phyloP scores from a whole-genome alignment of 2,797 vertebrate genomes.

The Octomys mimax region DNA sequence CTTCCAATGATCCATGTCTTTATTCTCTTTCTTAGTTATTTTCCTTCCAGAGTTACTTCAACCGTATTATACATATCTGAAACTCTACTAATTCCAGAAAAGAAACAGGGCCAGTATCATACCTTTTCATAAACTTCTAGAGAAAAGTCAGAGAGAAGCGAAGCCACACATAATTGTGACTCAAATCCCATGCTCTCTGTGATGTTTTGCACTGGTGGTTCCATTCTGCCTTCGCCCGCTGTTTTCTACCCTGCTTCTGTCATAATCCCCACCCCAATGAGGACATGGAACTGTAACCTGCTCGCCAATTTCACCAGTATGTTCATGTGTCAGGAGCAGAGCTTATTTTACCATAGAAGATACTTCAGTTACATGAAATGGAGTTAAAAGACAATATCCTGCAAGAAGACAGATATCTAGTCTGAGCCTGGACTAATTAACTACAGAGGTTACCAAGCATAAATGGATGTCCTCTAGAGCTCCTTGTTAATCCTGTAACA shows the following conservation, averaged over 20 bases:
- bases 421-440: background rate
- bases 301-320: background rate
- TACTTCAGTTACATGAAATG: background rate
- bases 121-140: background rate
- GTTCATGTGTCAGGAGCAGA: background rate
- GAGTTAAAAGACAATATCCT: constrained; percentile 35
- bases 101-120: background rate
- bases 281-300: background rate
- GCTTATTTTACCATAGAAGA: background rate
- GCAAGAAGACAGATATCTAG: background rate
- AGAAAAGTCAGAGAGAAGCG: constrained; percentile 11
- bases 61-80: background rate
- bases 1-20: background rate
- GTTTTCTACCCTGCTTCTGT: background rate
- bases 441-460: background rate
- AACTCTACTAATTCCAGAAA: background rate
- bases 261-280: background rate
- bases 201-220: background rate
- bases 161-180: background rate
- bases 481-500: background rate
- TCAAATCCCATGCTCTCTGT: background rate
- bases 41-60: constrained; percentile 29
- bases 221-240: background rate
- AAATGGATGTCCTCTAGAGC: background rate
- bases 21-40: background rate